Base-by-base conservation (phyloP, 2,113 vertebrate genomes). In the Nettapus auritus region DNA sequence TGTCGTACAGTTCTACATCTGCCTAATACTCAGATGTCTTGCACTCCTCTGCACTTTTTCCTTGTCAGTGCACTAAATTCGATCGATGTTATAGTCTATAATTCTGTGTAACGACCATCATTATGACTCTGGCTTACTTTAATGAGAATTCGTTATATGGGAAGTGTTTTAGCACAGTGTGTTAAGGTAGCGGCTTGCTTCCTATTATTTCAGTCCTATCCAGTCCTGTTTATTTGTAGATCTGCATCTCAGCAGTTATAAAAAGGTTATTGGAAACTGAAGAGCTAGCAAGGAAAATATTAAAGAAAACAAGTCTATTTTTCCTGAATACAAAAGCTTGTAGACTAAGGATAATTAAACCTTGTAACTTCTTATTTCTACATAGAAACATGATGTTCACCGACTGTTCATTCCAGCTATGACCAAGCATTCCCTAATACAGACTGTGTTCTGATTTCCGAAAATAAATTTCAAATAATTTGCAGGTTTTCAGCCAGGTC, bases 21-120 rank as follows among this genome's bases (percentile, higher is more conserved):
- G 97, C 98, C 97, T 98, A 97, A 97, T 97, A 97, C 97, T 97
- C 95, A 98, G 96, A 97, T 97, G 94, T 96, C 96, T 96, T 97
- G 96, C 90, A 75, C 94, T 96, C 60, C 95, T 96, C 91, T 96
- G 95, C 94, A 85, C 66, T 97, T 97, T 94, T 90, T 91, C 94
- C 93, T 95, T 97, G 97, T 98, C 98, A 97, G 66, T 91, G 90
- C 95, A 91, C 96, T 93, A 85, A 94, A 96, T 97, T 96, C 79
- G 5, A 98, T 98, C 94, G 75, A 79, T 95, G 66, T 84, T 95
- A 94, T 88, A 94, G 96, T 96, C 97, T 97, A 96, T 97, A 98
- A 97, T 96, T 96, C 95, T 94, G 68, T 95, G 96, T 98, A 98
- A 98, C 59, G 93, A 96, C 98, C 94, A 81, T 97, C 93, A 96